Evolutionary conservation across 2,888 invertebrate species (phyloP), one percentile per base, ranked within the genome.

Genomic region (Atherix ibis): DNA sequence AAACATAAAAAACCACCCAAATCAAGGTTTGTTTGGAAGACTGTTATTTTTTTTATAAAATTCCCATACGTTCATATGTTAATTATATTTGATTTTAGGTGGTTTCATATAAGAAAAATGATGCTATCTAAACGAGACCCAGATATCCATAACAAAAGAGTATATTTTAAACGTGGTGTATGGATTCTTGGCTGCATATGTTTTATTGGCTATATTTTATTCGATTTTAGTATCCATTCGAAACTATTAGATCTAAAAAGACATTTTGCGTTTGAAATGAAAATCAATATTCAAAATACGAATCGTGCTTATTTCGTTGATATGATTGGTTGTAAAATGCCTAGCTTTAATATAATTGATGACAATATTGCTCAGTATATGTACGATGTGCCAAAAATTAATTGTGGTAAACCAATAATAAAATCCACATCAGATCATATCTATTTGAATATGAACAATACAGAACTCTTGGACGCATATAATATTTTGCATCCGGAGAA

Each of bases 311-410:
- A 59, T 36, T 59, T 59, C 28, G 53, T 60, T 13, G 52, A 60
- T 32, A 55, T 58, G 3, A 48, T 53, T 3, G 60, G 60, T 27
- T 60, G 60, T 36, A 55, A 57, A 3, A 61, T 61, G 56, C 61
- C 60, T 9, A 52, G 48, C 36, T 60, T 61, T 32, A 52, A 56
- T 19, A 46, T 54, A 15, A 42, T 47, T 15, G 56, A 58, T 37
- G 52, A 53, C 14, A 53, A 48, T 28, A 50, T 61, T 14, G 38
- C 51, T 2, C 53, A 58, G 37, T 59, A 51, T 26, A 49, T 57
- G 47, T 50, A 44, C 33, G 49, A 47, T 24, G 49, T 51, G 1
- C 43, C 43, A 18, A 46, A 47, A 3, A 50, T 53, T 19, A 41
- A 42, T 1, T 61, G 61, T 39, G 39, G 38, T 12, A 52, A 50